These are phyloP conservation scores for Odocoileus virginianus DNA, from an alignment of 2,113 vertebrate genomes.

Conservation along the genomic window DNA sequence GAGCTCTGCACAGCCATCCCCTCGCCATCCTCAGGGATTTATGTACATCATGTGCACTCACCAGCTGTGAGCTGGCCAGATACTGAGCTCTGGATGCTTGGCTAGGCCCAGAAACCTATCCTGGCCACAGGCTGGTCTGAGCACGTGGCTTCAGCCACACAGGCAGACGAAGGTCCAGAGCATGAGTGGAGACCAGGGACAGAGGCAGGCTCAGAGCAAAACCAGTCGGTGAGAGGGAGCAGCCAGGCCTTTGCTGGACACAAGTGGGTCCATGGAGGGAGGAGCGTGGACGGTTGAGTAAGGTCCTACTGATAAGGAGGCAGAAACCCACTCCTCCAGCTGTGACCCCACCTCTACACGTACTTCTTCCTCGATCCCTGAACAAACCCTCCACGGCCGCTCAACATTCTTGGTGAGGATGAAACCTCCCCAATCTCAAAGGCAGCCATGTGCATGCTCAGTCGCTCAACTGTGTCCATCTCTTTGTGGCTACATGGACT, in stretches of 20 bases:
- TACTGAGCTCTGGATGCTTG: fast-evolving
- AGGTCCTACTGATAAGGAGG: fast-evolving
- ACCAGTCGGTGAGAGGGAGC: fast-evolving
- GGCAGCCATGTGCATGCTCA: fast-evolving
- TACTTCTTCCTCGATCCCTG: fast-evolving
- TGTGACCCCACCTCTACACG: fast-evolving
- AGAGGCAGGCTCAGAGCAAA: background rate
- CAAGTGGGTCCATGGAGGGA: fast-evolving
- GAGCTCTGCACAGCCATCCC: fast-evolving
- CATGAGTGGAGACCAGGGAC: no score
- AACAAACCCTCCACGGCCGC: fast-evolving
- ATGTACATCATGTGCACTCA: fast-evolving
- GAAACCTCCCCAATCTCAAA: fast-evolving
- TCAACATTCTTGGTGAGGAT: fast-evolving
- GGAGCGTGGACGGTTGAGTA: fast-evolving
- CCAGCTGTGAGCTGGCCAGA: background rate
- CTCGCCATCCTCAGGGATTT: background rate
- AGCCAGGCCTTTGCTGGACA: fast-evolving
- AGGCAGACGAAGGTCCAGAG: fast-evolving
- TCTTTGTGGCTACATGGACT: background rate
- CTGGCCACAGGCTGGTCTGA: fast-evolving
- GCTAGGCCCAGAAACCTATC: background rate
- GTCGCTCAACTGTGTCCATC: fast-evolving
- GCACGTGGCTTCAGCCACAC: background rate
- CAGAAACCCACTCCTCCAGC: background rate